Conservation (phyloP, 2,113 vertebrate genomes). For the Cynoglossus semilaevis region DNA sequence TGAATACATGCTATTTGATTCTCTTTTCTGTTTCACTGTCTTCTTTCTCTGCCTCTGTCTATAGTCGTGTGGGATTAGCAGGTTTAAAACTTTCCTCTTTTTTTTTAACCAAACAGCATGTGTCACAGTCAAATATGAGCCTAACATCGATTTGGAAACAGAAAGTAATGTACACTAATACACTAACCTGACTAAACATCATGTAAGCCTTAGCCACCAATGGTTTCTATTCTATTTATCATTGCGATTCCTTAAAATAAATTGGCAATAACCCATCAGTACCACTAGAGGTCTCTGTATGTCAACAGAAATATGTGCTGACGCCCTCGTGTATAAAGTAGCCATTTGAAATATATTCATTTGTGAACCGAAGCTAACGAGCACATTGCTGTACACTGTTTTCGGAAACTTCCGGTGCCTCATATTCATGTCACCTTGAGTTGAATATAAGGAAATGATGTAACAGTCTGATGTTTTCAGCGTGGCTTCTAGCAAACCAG, state of each 20-base stretch:
- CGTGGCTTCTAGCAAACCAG: conserved; percentile 3
- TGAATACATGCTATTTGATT: too few relatives aligned
- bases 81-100: too few relatives aligned
- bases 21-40: too few relatives aligned
- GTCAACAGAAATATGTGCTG: conserved; percentile 2
- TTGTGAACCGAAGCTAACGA: neutral
- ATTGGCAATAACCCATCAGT: conserved; percentile 24
- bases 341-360: neutral
- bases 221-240: neutral
- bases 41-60: too few relatives aligned
- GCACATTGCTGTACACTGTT: neutral
- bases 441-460: conserved; percentile 34
- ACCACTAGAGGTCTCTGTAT: conserved; percentile 61
- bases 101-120: conserved; percentile 6
- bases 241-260: conserved; percentile 4
- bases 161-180: conserved; percentile 19
- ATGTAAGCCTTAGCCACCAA: conserved; percentile 1
- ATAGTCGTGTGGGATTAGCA: too few relatives aligned
- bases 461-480: conserved; percentile 17
- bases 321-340: neutral
- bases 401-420: neutral
- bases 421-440: neutral
- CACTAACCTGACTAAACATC: conserved; percentile 9
- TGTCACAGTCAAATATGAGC: conserved; percentile 41
- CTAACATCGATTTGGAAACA: conserved; percentile 20